Percentiles rank a stretch among this genome's conserved stretches.
These are phyloP conservation scores for Melanocharis versteri DNA, from an alignment of 2,113 vertebrate species.

Conservation along the genomic window DNA sequence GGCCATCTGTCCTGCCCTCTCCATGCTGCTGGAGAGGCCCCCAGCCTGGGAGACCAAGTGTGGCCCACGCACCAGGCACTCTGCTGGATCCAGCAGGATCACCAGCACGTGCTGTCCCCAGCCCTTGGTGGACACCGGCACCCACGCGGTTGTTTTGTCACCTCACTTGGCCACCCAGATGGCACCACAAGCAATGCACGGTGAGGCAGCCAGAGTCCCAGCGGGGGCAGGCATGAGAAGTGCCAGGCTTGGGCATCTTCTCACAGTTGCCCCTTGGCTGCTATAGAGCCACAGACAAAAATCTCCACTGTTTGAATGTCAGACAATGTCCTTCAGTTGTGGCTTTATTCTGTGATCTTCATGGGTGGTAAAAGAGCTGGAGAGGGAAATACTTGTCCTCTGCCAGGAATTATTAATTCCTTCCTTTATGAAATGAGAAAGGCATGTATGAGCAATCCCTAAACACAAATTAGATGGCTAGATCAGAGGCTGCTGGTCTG, in stretches of 20 bases:
- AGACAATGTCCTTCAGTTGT: neutral
- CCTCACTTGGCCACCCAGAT: neutral
- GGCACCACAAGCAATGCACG: neutral
- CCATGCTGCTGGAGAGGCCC: neutral
- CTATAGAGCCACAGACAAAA: neutral
- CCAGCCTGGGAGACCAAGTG: neutral
- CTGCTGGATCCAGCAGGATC: neutral
- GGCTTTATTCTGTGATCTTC: neutral
- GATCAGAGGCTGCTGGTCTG: neutral
- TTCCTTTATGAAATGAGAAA: constrained; percentile 37
- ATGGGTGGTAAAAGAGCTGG: constrained; percentile 1
- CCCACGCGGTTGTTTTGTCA: neutral
- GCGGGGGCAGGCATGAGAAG: neutral
- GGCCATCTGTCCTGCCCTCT: neutral
- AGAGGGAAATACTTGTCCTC: neutral
- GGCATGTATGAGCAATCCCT: neutral
- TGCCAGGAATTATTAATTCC: constrained; percentile 12
- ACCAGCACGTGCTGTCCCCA: neutral
- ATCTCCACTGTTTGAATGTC: neutral
- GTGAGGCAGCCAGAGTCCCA: neutral
- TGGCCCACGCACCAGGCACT: neutral
- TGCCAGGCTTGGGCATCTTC: neutral
- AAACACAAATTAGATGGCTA: neutral
- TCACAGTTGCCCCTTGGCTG: neutral
- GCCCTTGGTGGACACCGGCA: fast-evolving